Conservation (phyloP, 2,113 vertebrate genomes). For the Piaya cayana region DNA sequence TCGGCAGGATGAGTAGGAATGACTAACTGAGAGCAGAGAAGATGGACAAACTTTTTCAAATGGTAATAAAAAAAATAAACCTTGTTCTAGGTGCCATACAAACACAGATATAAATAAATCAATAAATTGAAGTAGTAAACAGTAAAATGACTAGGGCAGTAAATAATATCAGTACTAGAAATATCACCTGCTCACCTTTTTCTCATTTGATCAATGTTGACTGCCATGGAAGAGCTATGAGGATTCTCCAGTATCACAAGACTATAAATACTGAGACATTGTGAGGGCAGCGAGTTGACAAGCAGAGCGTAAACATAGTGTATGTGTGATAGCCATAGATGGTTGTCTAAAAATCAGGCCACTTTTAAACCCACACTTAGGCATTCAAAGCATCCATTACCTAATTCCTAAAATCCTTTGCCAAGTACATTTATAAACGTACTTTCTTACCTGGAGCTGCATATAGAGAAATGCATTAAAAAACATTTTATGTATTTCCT, state of each 20-base stretch:
- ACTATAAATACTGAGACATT: background rate
- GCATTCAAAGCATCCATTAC: background rate
- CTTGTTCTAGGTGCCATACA: background rate
- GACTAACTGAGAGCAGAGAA: background rate
- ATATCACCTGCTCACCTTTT: background rate
- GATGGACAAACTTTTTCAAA: constrained; percentile 1
- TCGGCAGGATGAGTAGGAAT: constrained; percentile 27
- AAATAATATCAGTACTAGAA: background rate
- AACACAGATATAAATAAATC: background rate
- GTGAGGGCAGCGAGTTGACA: background rate
- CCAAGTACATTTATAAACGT: background rate
- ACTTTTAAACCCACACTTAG: background rate
- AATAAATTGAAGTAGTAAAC: background rate
- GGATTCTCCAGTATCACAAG: background rate
- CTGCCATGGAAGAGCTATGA: background rate
- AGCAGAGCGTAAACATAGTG: background rate
- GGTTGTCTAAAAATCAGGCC: background rate
- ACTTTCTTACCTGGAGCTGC: background rate
- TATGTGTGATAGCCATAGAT: background rate
- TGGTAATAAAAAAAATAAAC: background rate
- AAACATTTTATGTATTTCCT: background rate
- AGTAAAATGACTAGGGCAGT: background rate
- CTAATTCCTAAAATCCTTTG: background rate
- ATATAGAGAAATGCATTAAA: background rate
- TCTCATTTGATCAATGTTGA: background rate